A percentile compares a stretch with the other conserved stretches of the same genome.
These are phyloP conservation scores for Melanotaenia maccullochi DNA, from an alignment of 2,797 vertebrate genomes.

Conservation along the genomic window DNA sequence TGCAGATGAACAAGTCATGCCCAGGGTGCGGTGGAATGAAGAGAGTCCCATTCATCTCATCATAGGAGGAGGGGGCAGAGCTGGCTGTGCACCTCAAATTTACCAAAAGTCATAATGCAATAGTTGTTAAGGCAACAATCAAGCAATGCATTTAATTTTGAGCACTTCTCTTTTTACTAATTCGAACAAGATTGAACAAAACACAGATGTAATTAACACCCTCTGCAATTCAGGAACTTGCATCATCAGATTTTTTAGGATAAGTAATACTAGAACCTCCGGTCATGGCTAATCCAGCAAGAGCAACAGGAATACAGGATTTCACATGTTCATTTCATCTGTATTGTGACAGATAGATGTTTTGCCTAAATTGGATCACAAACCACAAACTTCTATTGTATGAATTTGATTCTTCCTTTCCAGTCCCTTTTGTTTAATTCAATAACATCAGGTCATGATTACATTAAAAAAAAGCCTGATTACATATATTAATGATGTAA, in stretches of 20 bases:
- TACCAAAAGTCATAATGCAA: conserved; percentile 32
- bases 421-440: not conserved
- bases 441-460: not conserved
- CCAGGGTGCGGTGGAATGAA: conserved; percentile 67
- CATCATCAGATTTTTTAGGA: not conserved
- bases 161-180: not conserved
- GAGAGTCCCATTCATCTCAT: conserved; percentile 58
- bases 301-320: conserved; percentile 1
- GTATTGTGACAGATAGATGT: not conserved
- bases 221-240: not conserved
- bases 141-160: not conserved
- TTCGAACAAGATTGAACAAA: not conserved
- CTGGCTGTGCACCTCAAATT: conserved; percentile 54
- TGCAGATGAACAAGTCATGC: conserved; percentile 73
- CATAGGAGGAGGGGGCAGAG: conserved; percentile 57
- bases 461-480: not conserved
- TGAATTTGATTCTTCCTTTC: not conserved
- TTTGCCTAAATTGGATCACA: not conserved
- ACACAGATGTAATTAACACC: not conserved
- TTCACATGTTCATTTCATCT: not conserved
- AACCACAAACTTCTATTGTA: not conserved
- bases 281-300: not conserved
- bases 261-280: conserved; percentile 12
- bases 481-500: not conserved
- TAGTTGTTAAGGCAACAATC: not conserved